A percentile compares a stretch with the other conserved stretches of the same genome.
phyloP scores from a whole-genome alignment of 2,113 vertebrate species.

The Balaeniceps rex region DNA sequence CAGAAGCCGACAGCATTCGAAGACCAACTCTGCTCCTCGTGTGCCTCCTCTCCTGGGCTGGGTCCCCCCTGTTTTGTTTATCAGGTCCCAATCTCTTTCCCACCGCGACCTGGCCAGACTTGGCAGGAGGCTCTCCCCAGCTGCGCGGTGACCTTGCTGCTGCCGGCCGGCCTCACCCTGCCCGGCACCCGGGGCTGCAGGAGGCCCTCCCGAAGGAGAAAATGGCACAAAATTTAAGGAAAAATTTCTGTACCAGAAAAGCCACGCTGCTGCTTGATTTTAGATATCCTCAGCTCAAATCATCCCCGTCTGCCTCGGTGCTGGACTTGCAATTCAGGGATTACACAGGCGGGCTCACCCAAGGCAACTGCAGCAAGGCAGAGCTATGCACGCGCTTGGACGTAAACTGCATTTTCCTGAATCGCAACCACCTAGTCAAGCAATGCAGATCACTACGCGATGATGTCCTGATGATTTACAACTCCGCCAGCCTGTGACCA shows the following conservation, averaged over 20 bases:
- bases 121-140: constrained; percentile 43
- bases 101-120: neutral
- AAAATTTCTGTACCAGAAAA: neutral
- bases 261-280: neutral
- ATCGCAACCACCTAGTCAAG: rapidly evolving
- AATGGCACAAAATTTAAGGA: neutral
- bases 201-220: neutral
- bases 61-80: neutral
- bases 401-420: neutral
- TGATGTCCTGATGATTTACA: neutral
- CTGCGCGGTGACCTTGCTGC: constrained; percentile 35
- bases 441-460: rapidly evolving
- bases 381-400: rapidly evolving
- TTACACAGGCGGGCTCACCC: neutral
- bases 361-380: rapidly evolving
- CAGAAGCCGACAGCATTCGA: rapidly evolving
- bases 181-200: neutral
- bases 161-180: neutral
- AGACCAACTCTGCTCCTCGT: neutral
- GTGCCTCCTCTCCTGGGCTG: neutral
- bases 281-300: neutral
- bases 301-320: rapidly evolving
- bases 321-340: neutral
- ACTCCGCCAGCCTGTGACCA: neutral
- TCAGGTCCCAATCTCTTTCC: constrained; percentile 2